Conservation (phyloP, 2,888 invertebrate genomes). For the Luffia ferchaultella region DNA sequence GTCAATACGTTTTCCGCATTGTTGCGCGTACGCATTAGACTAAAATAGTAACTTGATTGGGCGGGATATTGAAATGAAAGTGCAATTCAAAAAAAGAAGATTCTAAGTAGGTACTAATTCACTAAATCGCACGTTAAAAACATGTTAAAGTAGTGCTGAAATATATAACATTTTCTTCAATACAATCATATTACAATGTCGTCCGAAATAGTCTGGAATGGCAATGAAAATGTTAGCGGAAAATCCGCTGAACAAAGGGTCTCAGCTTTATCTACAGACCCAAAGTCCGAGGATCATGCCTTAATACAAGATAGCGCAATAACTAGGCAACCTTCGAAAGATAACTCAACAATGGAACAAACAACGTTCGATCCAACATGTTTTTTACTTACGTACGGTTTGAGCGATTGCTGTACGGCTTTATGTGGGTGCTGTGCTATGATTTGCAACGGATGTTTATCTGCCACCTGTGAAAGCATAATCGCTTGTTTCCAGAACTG, state of each 20-base stretch:
- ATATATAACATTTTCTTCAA: no score
- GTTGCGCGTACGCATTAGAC: no score
- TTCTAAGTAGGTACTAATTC: no score
- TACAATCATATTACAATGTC: no score
- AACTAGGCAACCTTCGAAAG: background rate
- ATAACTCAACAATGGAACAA: background rate
- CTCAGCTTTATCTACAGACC: background rate
- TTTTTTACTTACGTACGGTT: background rate
- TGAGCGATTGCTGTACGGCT: slow-evolving; percentile 9
- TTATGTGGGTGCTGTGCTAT: slow-evolving; percentile 6
- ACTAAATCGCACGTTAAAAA: no score
- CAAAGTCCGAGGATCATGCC: background rate
- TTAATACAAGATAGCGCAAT: background rate
- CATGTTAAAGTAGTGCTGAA: no score
- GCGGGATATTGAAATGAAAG: no score
- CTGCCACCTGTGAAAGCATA: slow-evolving; percentile 9
- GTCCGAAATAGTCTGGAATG: no score
- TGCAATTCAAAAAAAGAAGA: no score
- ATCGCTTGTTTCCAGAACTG: slow-evolving; percentile 11
- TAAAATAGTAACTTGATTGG: no score
- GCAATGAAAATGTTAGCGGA: background rate
- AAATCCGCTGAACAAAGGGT: background rate
- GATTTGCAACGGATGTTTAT: slow-evolving; percentile 9
- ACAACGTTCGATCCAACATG: background rate
- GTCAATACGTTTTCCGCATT: no score